Base-by-base conservation (phyloP, 2,888 invertebrate species). In the Clusia tigrina region DNA sequence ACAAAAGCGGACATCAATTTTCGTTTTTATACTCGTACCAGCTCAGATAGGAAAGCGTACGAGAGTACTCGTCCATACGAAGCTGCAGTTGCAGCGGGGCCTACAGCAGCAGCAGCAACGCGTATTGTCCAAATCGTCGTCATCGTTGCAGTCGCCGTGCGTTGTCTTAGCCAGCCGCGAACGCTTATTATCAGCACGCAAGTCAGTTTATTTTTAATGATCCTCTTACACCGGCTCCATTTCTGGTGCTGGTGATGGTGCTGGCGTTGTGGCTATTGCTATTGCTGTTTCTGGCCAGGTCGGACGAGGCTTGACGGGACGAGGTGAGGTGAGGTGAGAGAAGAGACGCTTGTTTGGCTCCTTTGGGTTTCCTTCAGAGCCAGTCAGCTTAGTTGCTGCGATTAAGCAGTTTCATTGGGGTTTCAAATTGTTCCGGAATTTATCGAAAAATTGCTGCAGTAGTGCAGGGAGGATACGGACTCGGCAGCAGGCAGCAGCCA, bases 191-290 rank as follows among this genome's bases (percentile, higher is more conserved):
- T 78, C 78, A 74, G 77, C 78, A 78, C 78, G 78, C 78, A 78
- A 78, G 74, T 76, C 78, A 78, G 74, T 78, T 78, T 78, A 78
- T 76, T 78, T 78, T 78, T 78, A 78, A 78, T 78, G 78, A 74
- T 78, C 61, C 65, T 77, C 72, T 71, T 73, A 76, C 74, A 72
- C 74, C 76, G 73, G 70, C 77, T 20, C 22, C 20, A 42, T 3
- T n/a, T 6, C 22, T 20, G 48, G 20, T 48, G 18, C 22, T 12
- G 6, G 6, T 6, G 6, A 9, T 12, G 32, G 32, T 9, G 6
- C 18, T 18, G 15, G 18, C 18, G 22, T 2, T 22, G 23, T 22
- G 18, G 52, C 1, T n/a, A n/a, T n/a, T n/a, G n/a, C n/a, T n/a
- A n/a, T n/a, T n/a, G n/a, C n/a, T n/a, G n/a, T n/a, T n/a, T n/a